phyloP scores from a whole-genome alignment of 2,113 vertebrate species.

The Phycodurus eques region DNA sequence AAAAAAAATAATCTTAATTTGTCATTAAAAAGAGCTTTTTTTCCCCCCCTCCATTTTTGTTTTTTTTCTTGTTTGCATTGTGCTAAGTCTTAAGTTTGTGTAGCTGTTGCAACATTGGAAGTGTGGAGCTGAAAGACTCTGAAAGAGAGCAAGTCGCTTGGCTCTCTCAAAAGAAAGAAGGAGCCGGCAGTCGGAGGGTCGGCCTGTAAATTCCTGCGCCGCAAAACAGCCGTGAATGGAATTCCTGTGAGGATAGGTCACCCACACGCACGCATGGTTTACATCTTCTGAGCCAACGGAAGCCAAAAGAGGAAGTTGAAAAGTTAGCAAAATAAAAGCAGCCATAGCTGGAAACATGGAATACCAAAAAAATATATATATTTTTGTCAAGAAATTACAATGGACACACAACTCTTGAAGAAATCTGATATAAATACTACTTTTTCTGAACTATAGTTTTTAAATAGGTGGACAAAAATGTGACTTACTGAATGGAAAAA shows the following conservation, averaged over 20 bases:
- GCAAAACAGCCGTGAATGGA: constrained; percentile 56
- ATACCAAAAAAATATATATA: neutral
- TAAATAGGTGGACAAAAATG: no score
- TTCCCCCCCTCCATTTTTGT: no score
- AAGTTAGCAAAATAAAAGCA: neutral
- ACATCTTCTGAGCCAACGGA: neutral
- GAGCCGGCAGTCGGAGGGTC: neutral
- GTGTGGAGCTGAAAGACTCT: constrained; percentile 23
- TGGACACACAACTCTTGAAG: no score
- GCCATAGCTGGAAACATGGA: neutral
- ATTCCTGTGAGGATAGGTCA: constrained; percentile 53
- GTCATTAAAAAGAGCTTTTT: no score
- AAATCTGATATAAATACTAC: no score
- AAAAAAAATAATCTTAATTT: no score
- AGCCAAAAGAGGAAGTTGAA: neutral
- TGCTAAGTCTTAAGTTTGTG: neutral
- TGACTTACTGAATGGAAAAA: no score
- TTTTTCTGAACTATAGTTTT: no score
- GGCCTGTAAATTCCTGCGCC: constrained; percentile 64
- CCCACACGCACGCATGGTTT: constrained; percentile 28
- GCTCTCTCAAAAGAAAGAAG: constrained; percentile 9
- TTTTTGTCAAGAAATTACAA: no score
- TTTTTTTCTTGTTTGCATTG: no score
- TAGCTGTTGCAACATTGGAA: constrained; percentile 17
- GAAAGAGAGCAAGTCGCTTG: neutral